These are phyloP conservation scores for Leptobrachium leishanense DNA, from an alignment of 2,113 vertebrate species.

Conservation along the genomic window DNA sequence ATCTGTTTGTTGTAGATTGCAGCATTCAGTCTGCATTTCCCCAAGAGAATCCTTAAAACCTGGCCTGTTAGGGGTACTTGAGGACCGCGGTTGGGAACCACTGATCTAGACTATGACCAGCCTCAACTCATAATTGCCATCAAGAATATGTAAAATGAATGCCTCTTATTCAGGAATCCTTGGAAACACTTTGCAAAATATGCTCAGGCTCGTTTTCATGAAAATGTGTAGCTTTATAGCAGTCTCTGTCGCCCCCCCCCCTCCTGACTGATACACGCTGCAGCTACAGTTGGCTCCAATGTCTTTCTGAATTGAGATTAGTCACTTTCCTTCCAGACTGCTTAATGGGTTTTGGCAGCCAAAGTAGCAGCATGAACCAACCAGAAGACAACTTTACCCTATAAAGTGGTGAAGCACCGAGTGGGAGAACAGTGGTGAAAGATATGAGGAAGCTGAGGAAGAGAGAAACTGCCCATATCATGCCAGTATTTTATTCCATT, in stretches of 20 bases:
- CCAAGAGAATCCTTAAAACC: too few relatives aligned
- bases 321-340: constrained; percentile 25
- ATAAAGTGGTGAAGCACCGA: constrained; percentile 16
- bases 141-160: not conserved
- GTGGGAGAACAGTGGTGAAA: constrained; percentile 20
- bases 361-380: not conserved
- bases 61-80: too few relatives aligned
- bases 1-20: too few relatives aligned
- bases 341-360: not conserved
- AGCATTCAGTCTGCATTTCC: too few relatives aligned
- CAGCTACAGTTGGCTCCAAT: not conserved
- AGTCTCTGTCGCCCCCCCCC: constrained; percentile 11
- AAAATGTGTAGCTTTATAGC: too few relatives aligned
- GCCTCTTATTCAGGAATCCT: not conserved
- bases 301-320: not conserved
- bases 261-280: not conserved
- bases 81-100: too few relatives aligned
- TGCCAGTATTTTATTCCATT: constrained; percentile 14
- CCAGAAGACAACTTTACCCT: not conserved
- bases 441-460: not conserved
- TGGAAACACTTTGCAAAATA: not conserved
- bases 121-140: not conserved
- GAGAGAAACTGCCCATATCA: constrained; percentile 6
- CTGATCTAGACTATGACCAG: not conserved
- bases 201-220: not conserved